These are phyloP conservation scores for Sapayoa aenigma DNA, from an alignment of 2,113 vertebrate genomes.

Conservation along the genomic window DNA sequence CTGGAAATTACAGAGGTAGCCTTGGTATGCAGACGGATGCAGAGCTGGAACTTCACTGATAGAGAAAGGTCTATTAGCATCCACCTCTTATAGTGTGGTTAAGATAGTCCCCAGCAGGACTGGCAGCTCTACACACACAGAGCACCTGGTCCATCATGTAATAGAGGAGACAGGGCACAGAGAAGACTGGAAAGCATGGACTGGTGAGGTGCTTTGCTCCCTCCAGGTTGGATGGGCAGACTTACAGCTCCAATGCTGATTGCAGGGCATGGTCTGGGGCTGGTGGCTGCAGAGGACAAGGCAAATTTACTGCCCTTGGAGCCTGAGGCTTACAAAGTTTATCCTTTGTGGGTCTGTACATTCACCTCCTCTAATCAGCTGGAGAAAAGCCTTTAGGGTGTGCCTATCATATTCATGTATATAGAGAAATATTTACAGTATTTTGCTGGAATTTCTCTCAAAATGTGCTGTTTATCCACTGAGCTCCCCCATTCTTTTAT, in stretches of 20 bases:
- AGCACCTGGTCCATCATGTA: neutral
- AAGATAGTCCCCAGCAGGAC: neutral
- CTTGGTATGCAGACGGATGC: neutral
- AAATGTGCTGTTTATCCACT: neutral
- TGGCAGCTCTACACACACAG: neutral
- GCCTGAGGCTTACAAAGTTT: neutral
- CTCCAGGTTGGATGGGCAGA: neutral
- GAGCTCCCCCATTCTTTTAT: neutral
- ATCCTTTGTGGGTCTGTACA: neutral
- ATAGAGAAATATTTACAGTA: neutral
- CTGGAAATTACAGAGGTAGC: neutral
- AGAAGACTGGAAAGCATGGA: neutral
- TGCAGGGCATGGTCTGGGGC: neutral
- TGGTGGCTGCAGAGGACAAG: neutral
- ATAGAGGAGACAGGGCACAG: neutral
- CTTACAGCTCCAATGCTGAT: neutral
- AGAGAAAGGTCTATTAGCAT: neutral
- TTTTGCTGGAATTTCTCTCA: neutral
- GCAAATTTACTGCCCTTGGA: neutral
- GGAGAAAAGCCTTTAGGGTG: neutral
- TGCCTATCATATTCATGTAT: neutral
- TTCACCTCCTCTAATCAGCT: neutral
- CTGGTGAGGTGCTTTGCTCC: neutral
- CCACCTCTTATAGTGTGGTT: neutral
- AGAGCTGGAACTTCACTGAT: neutral